Percentiles rank a stretch among this genome's conserved stretches.
These are phyloP conservation scores for Spilosoma lubricipeda DNA, from an alignment of 2,888 invertebrate species.

Conservation along the genomic window DNA sequence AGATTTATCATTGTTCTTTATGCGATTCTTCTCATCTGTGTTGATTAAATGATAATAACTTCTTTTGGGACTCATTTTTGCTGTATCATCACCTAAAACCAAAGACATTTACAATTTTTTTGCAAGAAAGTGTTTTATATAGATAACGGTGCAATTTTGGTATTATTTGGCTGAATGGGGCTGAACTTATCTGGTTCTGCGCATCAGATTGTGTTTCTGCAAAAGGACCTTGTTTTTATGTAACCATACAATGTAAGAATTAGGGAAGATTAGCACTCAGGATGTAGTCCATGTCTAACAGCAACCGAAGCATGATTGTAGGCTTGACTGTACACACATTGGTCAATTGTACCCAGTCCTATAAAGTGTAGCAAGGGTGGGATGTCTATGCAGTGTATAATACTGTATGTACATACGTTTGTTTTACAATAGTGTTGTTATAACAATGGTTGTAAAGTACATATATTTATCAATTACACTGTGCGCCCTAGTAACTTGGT, in stretches of 20 bases:
- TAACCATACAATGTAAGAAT: too few species aligned
- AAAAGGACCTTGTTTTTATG: not conserved
- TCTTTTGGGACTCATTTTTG: slow-evolving; percentile 62
- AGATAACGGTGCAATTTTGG: not conserved
- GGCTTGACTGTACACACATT: not conserved
- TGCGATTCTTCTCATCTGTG: slow-evolving; percentile 69
- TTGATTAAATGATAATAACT: slow-evolving; percentile 69
- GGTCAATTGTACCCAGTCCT: not conserved
- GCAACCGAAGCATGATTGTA: not conserved
- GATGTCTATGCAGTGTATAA: too few species aligned
- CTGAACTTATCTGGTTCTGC: too few species aligned
- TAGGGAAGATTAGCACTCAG: too few species aligned
- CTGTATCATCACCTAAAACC: slow-evolving; percentile 69
- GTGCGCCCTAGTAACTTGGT: too few species aligned
- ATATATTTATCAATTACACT: too few species aligned
- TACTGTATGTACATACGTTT: too few species aligned
- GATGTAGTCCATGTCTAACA: not conserved
- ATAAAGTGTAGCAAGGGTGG: too few species aligned
- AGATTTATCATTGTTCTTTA: slow-evolving; percentile 81
- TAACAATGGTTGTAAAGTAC: too few species aligned
- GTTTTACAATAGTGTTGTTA: too few species aligned
- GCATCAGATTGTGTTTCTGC: not conserved
- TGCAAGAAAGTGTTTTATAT: not conserved
- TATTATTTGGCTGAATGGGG: too few species aligned
- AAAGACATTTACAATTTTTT: slow-evolving; percentile 33